Percentiles rank a stretch among this genome's conserved stretches.
Evolutionary conservation across 2,797 vertebrate genomes (phyloP).

Genomic region (Astyanax mexicanus): DNA sequence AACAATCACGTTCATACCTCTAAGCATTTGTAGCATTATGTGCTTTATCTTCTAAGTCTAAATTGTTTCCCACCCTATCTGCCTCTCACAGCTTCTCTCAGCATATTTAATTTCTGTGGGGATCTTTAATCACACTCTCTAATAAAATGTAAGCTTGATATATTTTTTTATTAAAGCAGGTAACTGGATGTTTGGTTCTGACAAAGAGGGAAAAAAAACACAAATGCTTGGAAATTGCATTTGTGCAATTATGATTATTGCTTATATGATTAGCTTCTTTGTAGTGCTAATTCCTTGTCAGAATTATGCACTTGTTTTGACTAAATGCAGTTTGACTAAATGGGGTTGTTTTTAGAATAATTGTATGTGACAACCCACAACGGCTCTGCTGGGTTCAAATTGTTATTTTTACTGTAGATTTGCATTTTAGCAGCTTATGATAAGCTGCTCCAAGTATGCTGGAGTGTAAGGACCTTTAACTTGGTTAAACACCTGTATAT

Average conservation of each 20-base stretch:
- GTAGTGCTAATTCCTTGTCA: not conserved
- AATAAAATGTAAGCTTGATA: constrained; percentile 39
- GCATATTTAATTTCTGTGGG: constrained; percentile 27
- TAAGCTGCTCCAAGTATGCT: not conserved
- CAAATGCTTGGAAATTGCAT: constrained; percentile 28
- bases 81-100: constrained; percentile 48
- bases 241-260: constrained; percentile 12
- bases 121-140: constrained; percentile 34
- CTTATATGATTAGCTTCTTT: constrained; percentile 23
- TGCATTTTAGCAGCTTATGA: not conserved
- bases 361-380: not conserved
- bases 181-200: constrained; percentile 28
- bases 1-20: constrained; percentile 44
- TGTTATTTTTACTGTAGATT: not conserved
- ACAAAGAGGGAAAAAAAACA: constrained; percentile 35
- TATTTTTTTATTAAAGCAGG: constrained; percentile 44
- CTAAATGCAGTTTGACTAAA: not conserved
- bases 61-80: constrained; percentile 52
- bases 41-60: constrained; percentile 44
- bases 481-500: no score
- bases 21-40: constrained; percentile 31
- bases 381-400: not conserved
- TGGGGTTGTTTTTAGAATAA: not conserved
- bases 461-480: no score
- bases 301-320: not conserved